Base-by-base conservation (phyloP, 2,888 invertebrate species). In the Tinea pellionella region DNA sequence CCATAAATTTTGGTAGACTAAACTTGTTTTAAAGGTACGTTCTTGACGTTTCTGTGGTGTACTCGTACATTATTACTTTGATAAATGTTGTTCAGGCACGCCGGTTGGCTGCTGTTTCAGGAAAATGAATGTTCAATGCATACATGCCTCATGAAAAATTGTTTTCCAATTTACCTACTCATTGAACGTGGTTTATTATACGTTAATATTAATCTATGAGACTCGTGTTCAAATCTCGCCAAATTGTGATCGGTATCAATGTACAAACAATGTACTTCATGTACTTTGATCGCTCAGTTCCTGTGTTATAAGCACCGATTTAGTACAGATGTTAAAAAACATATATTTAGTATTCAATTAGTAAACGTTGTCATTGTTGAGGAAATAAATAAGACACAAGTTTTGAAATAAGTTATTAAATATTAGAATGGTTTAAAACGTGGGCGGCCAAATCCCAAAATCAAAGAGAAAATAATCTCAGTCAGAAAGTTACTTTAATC, bases 401-500 rank as follows among this genome's bases (percentile, higher is more conserved):
- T 37, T 37, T 37, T n/a, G n/a, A 2, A n/a, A 37, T 2, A 37
- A 37, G 9, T 37, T 6, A 37, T 37, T 37, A 37, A 37, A 37
- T 37, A 9, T 37, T 37, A 37, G 9, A 37, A 37, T n/a, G 37
- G 4, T 12, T 6, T 9, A 37, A 37, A 37, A 37, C 37, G 37
- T 37, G 9, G 37, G 37, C 37, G 37, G 37, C 37, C 24, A 37
- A 37, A 37, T 37, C 37, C 37, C 37, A 9, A 37, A 37, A 37
- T 37, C 37, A 37, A 37, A 37, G 37, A 37, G 37, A 9, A 37
- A 37, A 37, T 37, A 37, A 47, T 47, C 8, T 47, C 13, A 47
- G 47, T 8, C 37, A n/a, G 47, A 6, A 47, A 47, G 47, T 47
- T 47, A 47, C 53, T 53, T 53, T 53, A 53, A 53, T 53, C 53